These are phyloP conservation scores for Scalopus aquaticus DNA, from an alignment of 2,113 vertebrate genomes.

Conservation along the genomic window DNA sequence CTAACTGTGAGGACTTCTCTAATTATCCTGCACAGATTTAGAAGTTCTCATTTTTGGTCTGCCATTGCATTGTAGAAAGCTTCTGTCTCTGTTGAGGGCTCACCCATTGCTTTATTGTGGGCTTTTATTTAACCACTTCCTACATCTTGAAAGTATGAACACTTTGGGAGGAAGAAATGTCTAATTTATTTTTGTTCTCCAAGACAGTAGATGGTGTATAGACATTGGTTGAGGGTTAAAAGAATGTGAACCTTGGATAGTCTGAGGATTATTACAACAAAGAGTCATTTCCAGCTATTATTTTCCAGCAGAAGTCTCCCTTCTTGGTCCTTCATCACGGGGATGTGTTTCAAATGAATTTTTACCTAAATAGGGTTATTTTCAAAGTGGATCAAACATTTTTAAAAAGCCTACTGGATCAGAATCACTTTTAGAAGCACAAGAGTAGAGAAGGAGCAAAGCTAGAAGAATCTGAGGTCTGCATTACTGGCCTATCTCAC, in stretches of 20 bases:
- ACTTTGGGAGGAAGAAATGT: neutral
- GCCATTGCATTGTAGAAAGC: neutral
- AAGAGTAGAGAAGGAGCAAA: neutral
- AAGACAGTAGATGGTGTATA: neutral
- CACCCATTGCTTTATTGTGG: neutral
- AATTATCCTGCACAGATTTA: neutral
- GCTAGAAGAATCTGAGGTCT: neutral
- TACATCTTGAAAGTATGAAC: neutral
- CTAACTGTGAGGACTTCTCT: neutral
- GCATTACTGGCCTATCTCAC: neutral
- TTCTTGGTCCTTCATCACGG: neutral
- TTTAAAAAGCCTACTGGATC: neutral
- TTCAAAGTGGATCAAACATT: constrained; percentile 4
- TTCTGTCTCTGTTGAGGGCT: neutral
- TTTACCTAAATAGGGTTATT: neutral
- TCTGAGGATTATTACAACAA: neutral
- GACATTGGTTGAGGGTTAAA: neutral
- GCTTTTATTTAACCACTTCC: neutral
- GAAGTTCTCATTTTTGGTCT: neutral
- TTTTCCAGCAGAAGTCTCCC: constrained; percentile 14
- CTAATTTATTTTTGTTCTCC: neutral
- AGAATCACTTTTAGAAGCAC: neutral
- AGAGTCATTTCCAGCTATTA: neutral
- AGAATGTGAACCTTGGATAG: neutral
- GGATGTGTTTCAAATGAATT: neutral